Evolutionary conservation across 2,113 vertebrate genomes (phyloP).

Genomic region (Chascanopsetta lugubris): DNA sequence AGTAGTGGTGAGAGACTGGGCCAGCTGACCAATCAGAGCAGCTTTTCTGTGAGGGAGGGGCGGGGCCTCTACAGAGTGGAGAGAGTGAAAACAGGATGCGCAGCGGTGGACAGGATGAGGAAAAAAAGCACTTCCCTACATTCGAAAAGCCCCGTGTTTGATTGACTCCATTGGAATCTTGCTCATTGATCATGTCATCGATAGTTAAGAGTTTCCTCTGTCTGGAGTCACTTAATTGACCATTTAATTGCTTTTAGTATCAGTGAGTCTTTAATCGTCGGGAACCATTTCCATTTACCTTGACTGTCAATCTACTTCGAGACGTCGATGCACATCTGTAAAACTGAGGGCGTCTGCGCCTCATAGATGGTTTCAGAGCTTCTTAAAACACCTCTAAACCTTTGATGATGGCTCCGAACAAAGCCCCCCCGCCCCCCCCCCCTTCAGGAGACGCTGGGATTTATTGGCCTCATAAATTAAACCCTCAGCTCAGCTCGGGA

Average conservation of each 20-base stretch:
- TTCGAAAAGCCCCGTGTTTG: too few relatives aligned
- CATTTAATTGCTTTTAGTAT: neutral
- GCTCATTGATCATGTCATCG: too few relatives aligned
- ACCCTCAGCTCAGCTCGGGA: slow-evolving; percentile 43
- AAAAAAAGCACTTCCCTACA: too few relatives aligned
- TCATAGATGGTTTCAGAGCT: neutral
- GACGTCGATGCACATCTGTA: neutral
- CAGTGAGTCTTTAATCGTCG: neutral
- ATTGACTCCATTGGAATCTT: too few relatives aligned
- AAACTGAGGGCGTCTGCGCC: neutral
- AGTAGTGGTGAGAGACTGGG: too few relatives aligned
- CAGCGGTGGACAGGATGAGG: too few relatives aligned
- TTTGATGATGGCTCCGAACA: slow-evolving; percentile 42
- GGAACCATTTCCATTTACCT: neutral
- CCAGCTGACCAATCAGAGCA: too few relatives aligned
- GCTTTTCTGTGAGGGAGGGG: too few relatives aligned
- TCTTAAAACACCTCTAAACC: slow-evolving; percentile 30
- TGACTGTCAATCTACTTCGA: neutral
- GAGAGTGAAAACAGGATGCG: too few relatives aligned
- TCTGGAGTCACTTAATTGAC: neutral
- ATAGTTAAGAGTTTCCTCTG: too few relatives aligned
- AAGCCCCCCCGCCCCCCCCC: slow-evolving; percentile 31
- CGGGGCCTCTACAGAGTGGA: too few relatives aligned
- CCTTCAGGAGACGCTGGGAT: slow-evolving; percentile 35
- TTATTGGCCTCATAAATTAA: slow-evolving; percentile 56